Percentiles rank a stretch among this genome's conserved stretches.
Conservation (phyloP, 1,140 invertebrate species). For the Plectrocnemia conspersa region DNA sequence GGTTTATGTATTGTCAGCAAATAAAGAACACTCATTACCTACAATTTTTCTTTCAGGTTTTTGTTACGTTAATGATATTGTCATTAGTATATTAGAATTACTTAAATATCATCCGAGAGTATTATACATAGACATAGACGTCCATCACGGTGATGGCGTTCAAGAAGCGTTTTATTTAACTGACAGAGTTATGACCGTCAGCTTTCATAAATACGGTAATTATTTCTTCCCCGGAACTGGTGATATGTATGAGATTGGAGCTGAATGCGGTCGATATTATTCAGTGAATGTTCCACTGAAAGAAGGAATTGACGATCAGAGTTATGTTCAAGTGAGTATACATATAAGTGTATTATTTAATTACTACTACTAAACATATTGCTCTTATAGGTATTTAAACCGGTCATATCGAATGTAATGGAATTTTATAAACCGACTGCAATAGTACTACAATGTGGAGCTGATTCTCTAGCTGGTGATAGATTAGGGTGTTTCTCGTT, state of each 20-base stretch:
- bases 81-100: slow-evolving; percentile 95
- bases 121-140: slow-evolving; percentile 98
- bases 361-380: slow-evolving; percentile 7
- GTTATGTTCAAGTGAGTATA: slow-evolving; percentile 70
- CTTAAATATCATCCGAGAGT: slow-evolving; percentile 94
- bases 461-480: slow-evolving; percentile 95
- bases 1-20: no score
- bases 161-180: slow-evolving; percentile 99
- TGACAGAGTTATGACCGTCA: slow-evolving; percentile 98
- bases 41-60: slow-evolving; percentile 59
- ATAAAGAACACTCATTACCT: no score
- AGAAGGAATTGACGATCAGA: slow-evolving; percentile 94
- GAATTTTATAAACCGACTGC: slow-evolving; percentile 95
- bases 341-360: no score
- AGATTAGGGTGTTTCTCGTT: slow-evolving; percentile 63
- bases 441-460: slow-evolving; percentile 97
- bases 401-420: slow-evolving; percentile 90
- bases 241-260: slow-evolving; percentile 97
- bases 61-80: slow-evolving; percentile 98
- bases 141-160: slow-evolving; percentile 99
- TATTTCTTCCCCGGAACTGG: slow-evolving; percentile 98
- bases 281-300: slow-evolving; percentile 96
- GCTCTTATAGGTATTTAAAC: slow-evolving; percentile 74
- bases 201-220: slow-evolving; percentile 98
- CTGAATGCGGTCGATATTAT: slow-evolving; percentile 89